These are phyloP conservation scores for Cistogaster globosa DNA, from an alignment of 2,888 invertebrate species.

Conservation along the genomic window DNA sequence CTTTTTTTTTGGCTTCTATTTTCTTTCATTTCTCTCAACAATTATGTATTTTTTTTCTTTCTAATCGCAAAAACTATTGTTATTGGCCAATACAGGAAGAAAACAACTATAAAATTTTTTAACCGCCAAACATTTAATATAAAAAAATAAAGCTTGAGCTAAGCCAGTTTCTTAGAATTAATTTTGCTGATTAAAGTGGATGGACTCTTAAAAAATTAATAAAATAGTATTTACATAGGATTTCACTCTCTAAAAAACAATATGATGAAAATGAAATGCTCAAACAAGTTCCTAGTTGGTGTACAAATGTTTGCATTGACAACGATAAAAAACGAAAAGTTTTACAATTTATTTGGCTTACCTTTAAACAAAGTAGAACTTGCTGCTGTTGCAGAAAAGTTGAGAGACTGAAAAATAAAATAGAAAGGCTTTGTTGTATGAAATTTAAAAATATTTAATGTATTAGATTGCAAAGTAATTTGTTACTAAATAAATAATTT, in stretches of 20 bases:
- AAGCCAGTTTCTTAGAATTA: neutral
- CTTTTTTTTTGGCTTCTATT: neutral
- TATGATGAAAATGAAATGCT: constrained; percentile 27
- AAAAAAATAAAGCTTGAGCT: too few species aligned
- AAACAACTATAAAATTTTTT: neutral
- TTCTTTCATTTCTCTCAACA: neutral
- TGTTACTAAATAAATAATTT: constrained; percentile 18
- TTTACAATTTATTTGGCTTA: constrained; percentile 22
- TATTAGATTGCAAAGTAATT: neutral
- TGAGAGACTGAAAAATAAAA: constrained; percentile 20
- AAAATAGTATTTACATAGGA: neutral
- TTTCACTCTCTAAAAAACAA: neutral
- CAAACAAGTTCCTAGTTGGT: constrained; percentile 2
- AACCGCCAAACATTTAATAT: neutral
- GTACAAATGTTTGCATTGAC: neutral
- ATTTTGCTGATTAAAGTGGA: constrained; percentile 35
- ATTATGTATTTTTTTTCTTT: neutral
- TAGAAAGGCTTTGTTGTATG: neutral
- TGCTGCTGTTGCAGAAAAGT: neutral
- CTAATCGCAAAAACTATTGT: neutral
- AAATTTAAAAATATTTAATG: neutral
- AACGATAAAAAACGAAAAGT: constrained; percentile 1
- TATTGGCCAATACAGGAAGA: neutral
- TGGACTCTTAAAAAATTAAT: constrained; percentile 12
- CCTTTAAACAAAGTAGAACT: constrained; percentile 21